These are phyloP conservation scores for Ochropleura plecta DNA, from an alignment of 2,888 invertebrate species.

Conservation along the genomic window DNA sequence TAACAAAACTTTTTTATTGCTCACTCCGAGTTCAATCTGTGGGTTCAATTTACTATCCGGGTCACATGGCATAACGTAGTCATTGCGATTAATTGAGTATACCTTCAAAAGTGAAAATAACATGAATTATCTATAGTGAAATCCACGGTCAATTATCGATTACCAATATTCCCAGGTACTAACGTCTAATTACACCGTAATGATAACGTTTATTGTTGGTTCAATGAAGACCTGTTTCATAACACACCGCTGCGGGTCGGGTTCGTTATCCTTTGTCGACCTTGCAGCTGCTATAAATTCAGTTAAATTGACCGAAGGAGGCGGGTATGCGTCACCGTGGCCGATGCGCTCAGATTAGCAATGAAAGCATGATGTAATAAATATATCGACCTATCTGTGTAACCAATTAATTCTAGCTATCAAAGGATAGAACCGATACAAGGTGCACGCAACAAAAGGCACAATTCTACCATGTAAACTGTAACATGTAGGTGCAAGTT, in stretches of 20 bases:
- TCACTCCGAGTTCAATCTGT: slow-evolving; percentile 66
- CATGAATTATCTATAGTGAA: slow-evolving; percentile 29
- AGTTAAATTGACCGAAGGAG: slow-evolving; percentile 86
- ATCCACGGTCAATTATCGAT: slow-evolving; percentile 41
- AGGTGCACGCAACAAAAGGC: slow-evolving; percentile 71
- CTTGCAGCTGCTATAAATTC: slow-evolving; percentile 88
- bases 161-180: slow-evolving; percentile 41
- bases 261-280: slow-evolving; percentile 88
- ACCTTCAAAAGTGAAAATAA: slow-evolving; percentile 52
- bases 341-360: slow-evolving; percentile 83
- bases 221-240: slow-evolving; percentile 77
- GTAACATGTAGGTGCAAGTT: slow-evolving; percentile 80
- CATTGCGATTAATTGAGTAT: slow-evolving; percentile 72
- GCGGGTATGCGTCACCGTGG: slow-evolving; percentile 83
- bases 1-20: slow-evolving; percentile 71
- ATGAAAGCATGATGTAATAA: slow-evolving; percentile 75
- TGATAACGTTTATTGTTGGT: slow-evolving; percentile 67
- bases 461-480: slow-evolving; percentile 79
- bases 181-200: slow-evolving; percentile 54
- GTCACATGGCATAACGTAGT: slow-evolving; percentile 64
- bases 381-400: slow-evolving; percentile 67
- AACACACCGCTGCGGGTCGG: slow-evolving; percentile 73
- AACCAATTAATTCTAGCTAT: slow-evolving; percentile 71
- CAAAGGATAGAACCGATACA: slow-evolving; percentile 79
- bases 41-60: slow-evolving; percentile 73